Conservation (phyloP, 23 tunicate species). For the Trididemnum miniatum region DNA sequence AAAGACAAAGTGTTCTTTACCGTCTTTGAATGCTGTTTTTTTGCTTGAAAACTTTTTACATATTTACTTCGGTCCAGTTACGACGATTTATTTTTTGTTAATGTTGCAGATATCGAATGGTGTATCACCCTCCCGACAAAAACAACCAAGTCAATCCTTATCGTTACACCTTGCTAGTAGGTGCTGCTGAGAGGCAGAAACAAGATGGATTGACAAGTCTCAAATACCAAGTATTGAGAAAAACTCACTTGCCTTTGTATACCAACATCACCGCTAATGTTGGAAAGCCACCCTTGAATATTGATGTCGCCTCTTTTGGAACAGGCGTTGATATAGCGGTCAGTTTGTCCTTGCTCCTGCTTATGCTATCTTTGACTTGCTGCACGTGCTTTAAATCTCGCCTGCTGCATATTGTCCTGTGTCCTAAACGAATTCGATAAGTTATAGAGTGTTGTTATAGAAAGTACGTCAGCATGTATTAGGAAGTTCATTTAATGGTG, state of each 20-base stretch:
- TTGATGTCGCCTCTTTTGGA: conserved; percentile 44
- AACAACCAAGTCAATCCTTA: conserved; percentile 75
- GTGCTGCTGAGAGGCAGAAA: conserved; percentile 67
- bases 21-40: too few species aligned
- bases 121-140: conserved; percentile 75
- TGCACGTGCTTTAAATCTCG: conserved; percentile 74
- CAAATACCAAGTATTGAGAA: conserved; percentile 37
- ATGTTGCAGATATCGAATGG: conserved; percentile 67
- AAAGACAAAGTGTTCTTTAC: too few species aligned
- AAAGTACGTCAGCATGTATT: too few species aligned
- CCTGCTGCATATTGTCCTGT: conserved; percentile 41
- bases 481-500: too few species aligned
- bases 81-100: not conserved
- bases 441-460: too few species aligned
- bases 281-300: conserved; percentile 55
- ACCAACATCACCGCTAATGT: conserved; percentile 74
- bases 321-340: conserved; percentile 65
- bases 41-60: too few species aligned
- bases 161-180: conserved; percentile 71
- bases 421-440: conserved; percentile 55
- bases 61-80: too few species aligned
- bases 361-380: conserved; percentile 52
- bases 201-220: conserved; percentile 59
- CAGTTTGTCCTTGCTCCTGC: conserved; percentile 44
- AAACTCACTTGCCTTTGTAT: conserved; percentile 37